Percentiles rank a stretch among this genome's conserved stretches.
Evolutionary conservation across 2,113 vertebrate species (phyloP).

Genomic region (Sphyrna mokarran): DNA sequence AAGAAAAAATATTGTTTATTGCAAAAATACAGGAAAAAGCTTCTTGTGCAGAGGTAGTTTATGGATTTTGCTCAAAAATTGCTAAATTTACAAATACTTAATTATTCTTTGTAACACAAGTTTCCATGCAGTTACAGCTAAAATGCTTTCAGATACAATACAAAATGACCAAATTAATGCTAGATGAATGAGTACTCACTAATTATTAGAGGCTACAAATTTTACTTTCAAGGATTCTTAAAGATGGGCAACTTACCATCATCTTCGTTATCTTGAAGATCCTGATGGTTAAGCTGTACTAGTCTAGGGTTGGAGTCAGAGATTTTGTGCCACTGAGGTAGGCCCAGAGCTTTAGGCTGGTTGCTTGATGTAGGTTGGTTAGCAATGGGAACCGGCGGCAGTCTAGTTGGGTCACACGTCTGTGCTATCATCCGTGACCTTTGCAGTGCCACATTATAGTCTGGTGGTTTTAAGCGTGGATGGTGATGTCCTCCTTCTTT

Average conservation of each 20-base stretch:
- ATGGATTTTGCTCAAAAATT: background rate
- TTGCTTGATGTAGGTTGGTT: conserved; percentile 53
- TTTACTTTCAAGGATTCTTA: background rate
- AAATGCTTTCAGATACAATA: background rate
- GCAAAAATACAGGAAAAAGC: background rate
- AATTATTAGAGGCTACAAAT: conserved; percentile 33
- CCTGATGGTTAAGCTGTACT: conserved; percentile 49
- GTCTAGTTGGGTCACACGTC: conserved; percentile 62
- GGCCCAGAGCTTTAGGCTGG: conserved; percentile 60
- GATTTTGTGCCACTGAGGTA: conserved; percentile 55
- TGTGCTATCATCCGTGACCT: conserved; percentile 83
- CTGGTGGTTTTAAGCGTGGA: conserved; percentile 81
- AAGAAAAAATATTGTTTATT: background rate
- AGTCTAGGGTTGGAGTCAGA: conserved; percentile 52
- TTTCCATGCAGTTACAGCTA: background rate
- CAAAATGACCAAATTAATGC: background rate
- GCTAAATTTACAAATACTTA: background rate
- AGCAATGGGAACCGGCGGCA: conserved; percentile 53
- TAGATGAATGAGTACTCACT: conserved; percentile 24
- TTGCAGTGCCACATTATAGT: conserved; percentile 94
- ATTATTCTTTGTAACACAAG: background rate
- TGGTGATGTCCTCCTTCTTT: conserved; percentile 68
- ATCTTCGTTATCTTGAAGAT: conserved; percentile 73
- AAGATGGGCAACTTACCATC: conserved; percentile 71
- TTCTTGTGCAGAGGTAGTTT: background rate